Base-by-base conservation (phyloP, 2,888 invertebrate species). In the Lordiphosa andalusiaca region DNA sequence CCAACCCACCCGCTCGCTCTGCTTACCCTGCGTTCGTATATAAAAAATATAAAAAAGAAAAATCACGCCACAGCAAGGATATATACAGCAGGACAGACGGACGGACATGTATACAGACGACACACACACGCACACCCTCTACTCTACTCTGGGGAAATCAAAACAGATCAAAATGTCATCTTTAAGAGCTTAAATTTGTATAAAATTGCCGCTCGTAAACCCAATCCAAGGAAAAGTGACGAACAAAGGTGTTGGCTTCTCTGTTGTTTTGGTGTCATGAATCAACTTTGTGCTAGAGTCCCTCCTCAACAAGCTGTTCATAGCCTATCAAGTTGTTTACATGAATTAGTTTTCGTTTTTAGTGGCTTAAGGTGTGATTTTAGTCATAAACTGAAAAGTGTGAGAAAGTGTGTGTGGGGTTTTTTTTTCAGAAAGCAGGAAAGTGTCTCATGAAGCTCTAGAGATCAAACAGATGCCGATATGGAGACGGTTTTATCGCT, bases 111-210 rank as follows among this genome's bases (percentile, higher is more conserved):
- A 60, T 51, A 49, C 68, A 61, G 55, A 52, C 57, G 52, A 53
- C 42, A 40, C n/a, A 30, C 38, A 57, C 62, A 40, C 19, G 23
- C 38, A 57, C 62, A 58, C 57, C n/a, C n/a, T n/a, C n/a, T n/a
- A n/a, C 51, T 48, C 55, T 69, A 71, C 82, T 75, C 87, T 63
- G 61, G 88, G 87, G 87, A 87, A 87, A 88, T 87, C 87, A 86
- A 84, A 86, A 82, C 83, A 87, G 88, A 86, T 87, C 87, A 87
- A 87, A 87, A 87, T 87, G 86, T 80, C 88, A 83, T 86, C 86
- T 86, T 87, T 87, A 86, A 88, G 84, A 85, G 87, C 87, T 87
- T 86, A 88, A 87, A 87, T 87, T 87, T 86, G 86, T 87, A 85
- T 86, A 82, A 82, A 87, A 86, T 85, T 78, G 81, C 71, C 69